These are phyloP conservation scores for Melanargia galathea DNA, from an alignment of 2,888 invertebrate species.

Conservation along the genomic window DNA sequence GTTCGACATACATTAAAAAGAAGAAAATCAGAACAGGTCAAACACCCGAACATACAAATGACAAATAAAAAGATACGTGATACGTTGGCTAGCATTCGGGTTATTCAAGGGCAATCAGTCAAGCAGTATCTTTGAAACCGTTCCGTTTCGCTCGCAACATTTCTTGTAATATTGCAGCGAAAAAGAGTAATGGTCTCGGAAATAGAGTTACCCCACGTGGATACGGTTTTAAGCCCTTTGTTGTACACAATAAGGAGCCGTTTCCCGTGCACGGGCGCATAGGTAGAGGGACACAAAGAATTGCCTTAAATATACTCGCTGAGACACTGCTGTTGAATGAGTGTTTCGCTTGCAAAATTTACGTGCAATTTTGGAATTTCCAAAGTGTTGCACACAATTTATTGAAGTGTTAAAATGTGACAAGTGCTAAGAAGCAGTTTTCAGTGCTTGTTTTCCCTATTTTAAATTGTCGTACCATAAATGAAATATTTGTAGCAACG, in stretches of 20 bases:
- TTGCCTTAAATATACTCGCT: slow-evolving; percentile 52
- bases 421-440: slow-evolving; percentile 7
- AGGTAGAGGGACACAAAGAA: slow-evolving; percentile 37
- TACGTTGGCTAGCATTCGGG: slow-evolving; percentile 32
- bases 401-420: slow-evolving; percentile 28
- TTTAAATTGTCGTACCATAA: not conserved
- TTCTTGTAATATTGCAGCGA: slow-evolving; percentile 49
- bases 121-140: slow-evolving; percentile 51
- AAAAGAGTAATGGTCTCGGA: slow-evolving; percentile 61
- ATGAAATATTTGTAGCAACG: not conserved
- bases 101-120: slow-evolving; percentile 54
- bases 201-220: slow-evolving; percentile 53
- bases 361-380: slow-evolving; percentile 43
- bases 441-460: slow-evolving; percentile 11
- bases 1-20: not conserved
- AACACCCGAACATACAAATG: not conserved
- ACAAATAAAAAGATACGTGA: slow-evolving; percentile 20
- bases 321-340: slow-evolving; percentile 47
- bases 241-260: slow-evolving; percentile 42
- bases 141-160: slow-evolving; percentile 47
- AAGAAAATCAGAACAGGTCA: not conserved
- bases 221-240: slow-evolving; percentile 43
- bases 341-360: slow-evolving; percentile 47
- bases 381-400: slow-evolving; percentile 30
- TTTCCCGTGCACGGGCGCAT: slow-evolving; percentile 39